Percentiles rank a stretch among this genome's conserved stretches.
These are phyloP conservation scores for Sturnira hondurensis DNA, from an alignment of 2,113 vertebrate genomes.

Conservation along the genomic window DNA sequence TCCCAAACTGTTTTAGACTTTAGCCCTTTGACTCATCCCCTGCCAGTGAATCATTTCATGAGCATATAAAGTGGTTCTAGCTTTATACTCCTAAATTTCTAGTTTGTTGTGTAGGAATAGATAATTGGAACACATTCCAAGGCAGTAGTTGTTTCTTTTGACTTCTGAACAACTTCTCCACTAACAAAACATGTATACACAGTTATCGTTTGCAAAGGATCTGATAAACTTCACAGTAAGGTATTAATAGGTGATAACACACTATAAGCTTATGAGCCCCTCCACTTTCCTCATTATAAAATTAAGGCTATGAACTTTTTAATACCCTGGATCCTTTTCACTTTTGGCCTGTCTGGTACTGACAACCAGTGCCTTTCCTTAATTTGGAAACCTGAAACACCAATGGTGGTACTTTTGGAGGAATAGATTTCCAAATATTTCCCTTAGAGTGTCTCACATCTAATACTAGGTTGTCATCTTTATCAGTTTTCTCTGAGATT, in stretches of 20 bases:
- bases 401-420: background rate
- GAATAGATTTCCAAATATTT: conserved; percentile 19
- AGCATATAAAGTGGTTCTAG: background rate
- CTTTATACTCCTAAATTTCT: background rate
- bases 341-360: background rate
- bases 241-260: background rate
- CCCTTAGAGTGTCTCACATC: background rate
- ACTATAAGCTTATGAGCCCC: background rate
- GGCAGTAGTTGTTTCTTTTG: background rate
- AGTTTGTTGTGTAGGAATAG: background rate
- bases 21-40: background rate
- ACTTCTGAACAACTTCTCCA: background rate
- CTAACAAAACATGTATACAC: background rate
- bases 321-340: background rate
- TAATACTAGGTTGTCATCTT: background rate
- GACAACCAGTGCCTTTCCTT: background rate
- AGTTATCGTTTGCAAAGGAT: background rate
- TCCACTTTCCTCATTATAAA: background rate
- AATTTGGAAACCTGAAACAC: background rate
- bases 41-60: background rate
- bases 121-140: background rate
- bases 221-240: background rate
- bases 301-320: background rate
- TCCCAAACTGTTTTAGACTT: background rate
- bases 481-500: background rate